Evolutionary conservation across 2,888 invertebrate genomes (phyloP).

Genomic region (Apamea crenata): DNA sequence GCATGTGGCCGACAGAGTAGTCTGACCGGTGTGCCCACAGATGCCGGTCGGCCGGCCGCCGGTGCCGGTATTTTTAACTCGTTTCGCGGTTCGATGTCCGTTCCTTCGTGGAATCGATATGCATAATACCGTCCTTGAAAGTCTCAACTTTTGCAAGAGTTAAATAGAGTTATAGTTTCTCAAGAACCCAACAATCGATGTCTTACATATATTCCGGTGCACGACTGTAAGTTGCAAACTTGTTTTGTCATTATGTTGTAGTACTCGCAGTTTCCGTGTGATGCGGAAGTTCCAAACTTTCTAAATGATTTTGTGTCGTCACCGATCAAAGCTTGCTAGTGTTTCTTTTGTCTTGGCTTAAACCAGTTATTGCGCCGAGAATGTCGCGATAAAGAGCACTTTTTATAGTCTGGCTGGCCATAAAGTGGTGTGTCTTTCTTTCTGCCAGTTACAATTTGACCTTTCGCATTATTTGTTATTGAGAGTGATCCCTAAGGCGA

Average conservation of each 20-base stretch:
- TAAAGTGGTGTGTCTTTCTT: slow-evolving; percentile 75
- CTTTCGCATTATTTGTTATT: slow-evolving; percentile 78
- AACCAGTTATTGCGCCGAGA: slow-evolving; percentile 77
- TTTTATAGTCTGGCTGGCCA: slow-evolving; percentile 77
- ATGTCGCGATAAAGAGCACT: slow-evolving; percentile 78
- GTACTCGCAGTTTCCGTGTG: slow-evolving; percentile 70
- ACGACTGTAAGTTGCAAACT: slow-evolving; percentile 83
- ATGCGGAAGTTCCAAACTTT: slow-evolving; percentile 77
- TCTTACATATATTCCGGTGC: slow-evolving; percentile 71
- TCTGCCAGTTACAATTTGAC: slow-evolving; percentile 78
- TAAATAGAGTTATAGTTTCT: slow-evolving; percentile 75
- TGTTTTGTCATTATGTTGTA: slow-evolving; percentile 74
- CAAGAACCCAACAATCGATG: slow-evolving; percentile 72
- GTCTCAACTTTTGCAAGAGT: slow-evolving; percentile 80
- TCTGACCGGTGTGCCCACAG: slow-evolving; percentile 88
- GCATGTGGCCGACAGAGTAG: slow-evolving; percentile 87
- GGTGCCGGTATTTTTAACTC: slow-evolving; percentile 89
- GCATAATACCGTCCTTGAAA: slow-evolving; percentile 87
- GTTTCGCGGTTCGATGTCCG: slow-evolving; percentile 90
- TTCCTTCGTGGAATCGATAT: slow-evolving; percentile 88
- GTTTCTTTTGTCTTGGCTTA: slow-evolving; percentile 69
- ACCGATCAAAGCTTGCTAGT: slow-evolving; percentile 72
- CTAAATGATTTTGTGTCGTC: slow-evolving; percentile 75
- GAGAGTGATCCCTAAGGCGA: slow-evolving; percentile 73
- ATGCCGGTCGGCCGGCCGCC: slow-evolving; percentile 86